Base-by-base conservation (phyloP, 2,113 vertebrate species). In the Neotragus pygmaeus region DNA sequence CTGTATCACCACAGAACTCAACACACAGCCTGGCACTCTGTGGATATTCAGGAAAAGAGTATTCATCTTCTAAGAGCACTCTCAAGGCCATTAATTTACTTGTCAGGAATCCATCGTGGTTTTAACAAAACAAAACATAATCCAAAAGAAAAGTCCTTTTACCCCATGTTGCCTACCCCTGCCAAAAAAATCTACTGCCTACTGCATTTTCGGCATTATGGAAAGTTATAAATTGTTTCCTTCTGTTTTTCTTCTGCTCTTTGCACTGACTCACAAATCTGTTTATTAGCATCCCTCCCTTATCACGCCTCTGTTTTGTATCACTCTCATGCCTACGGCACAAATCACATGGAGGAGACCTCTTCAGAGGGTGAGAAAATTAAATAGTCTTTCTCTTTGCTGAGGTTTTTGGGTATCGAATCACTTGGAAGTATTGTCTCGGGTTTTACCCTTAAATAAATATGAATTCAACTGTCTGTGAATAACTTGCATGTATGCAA, bases 71-170 rank as follows among this genome's bases (percentile, higher is more conserved):
- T 12, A 25, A 86, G 14, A 5, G 5, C 49, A 70, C 2, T 84
- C 70, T 53, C 70, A 19, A 45, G 21, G 70, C 23, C 27, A 89
- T 95, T 60, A 45, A 93, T 70, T 94, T 7, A 15, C 60, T 87
- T 23, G 8, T 96, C 33, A 64, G 6, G 60, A n/a, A 15, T 47
- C 55, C 36, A 0, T 0, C 45, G 62, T 53, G 5, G 6, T 19
- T 47, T 12, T 12, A 15, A 87, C 3, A 25, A 11, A 75, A n/a
- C 16, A 33, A 49, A 80, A 81, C 30, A 51, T 19, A 80, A 77
- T 23, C 66, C 19, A 17, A 21, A 33, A 51, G 33, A 13, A 53
- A 81, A 13, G 28, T 43, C n/a, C 47, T 36, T 36, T 75, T 16
- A 45, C 19, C 12, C n/a, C 66, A 12, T 19, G 43, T 28, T 1